These are phyloP conservation scores for Cossypha dichroa DNA, from an alignment of 2,797 vertebrate species.

Conservation along the genomic window DNA sequence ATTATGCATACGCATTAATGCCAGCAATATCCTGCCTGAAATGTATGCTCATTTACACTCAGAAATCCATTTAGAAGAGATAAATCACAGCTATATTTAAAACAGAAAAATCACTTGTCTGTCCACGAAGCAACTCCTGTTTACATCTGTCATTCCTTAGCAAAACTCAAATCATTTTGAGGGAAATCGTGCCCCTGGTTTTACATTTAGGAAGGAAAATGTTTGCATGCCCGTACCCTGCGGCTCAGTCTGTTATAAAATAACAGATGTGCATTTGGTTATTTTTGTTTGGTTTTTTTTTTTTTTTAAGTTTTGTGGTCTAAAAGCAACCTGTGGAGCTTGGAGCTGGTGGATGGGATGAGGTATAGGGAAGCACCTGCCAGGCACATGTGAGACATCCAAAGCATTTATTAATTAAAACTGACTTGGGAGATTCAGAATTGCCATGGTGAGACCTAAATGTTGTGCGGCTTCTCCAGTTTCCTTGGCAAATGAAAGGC, in stretches of 20 bases:
- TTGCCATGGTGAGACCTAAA: not conserved
- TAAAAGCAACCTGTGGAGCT: not conserved
- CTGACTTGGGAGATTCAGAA: not conserved
- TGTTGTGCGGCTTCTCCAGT: not conserved
- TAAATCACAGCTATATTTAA: slow-evolving; percentile 4
- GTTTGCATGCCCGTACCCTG: not conserved
- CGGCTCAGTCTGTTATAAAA: not conserved
- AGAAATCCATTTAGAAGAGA: slow-evolving; percentile 7
- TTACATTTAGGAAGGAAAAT: not conserved
- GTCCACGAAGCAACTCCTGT: not conserved
- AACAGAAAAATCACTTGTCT: not conserved
- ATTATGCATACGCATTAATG: not conserved
- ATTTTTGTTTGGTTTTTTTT: not conserved
- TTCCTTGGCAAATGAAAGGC: slow-evolving; percentile 4
- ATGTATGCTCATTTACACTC: slow-evolving; percentile 11
- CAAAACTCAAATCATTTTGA: not conserved
- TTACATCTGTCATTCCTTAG: not conserved
- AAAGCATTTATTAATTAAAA: not conserved
- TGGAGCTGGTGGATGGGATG: not conserved
- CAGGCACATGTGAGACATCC: not conserved
- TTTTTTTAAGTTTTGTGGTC: not conserved
- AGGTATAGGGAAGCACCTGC: fast-evolving
- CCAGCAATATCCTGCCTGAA: not conserved
- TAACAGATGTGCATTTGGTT: not conserved
- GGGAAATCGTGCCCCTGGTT: not conserved